phyloP scores from a whole-genome alignment of 2,113 vertebrate genomes.

The Crotalus horridus region DNA sequence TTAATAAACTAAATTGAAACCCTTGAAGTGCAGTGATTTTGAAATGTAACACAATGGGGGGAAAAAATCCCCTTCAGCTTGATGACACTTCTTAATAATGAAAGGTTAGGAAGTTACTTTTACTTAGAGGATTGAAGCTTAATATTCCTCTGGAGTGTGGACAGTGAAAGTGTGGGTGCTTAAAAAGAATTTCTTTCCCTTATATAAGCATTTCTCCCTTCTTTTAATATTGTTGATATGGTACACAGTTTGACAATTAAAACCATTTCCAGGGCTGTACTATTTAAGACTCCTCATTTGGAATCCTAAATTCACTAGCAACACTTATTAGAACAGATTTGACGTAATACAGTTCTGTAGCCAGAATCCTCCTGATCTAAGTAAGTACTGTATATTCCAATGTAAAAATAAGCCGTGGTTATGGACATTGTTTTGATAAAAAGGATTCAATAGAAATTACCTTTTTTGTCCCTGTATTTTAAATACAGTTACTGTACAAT shows the following conservation, averaged over 20 bases:
- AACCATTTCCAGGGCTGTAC: background rate
- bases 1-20: background rate
- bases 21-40: background rate
- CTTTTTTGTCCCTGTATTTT: background rate
- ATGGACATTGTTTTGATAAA: background rate
- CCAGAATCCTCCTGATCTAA: background rate
- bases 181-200: background rate
- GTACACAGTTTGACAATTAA: background rate
- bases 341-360: background rate
- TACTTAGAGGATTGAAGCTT: background rate
- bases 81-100: background rate
- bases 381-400: background rate
- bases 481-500: background rate
- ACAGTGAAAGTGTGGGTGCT: background rate
- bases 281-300: background rate
- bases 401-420: background rate
- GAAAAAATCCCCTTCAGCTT: background rate
- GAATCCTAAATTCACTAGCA: background rate
- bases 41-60: background rate
- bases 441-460: background rate
- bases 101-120: background rate
- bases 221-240: background rate
- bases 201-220: background rate
- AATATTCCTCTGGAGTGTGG: background rate
- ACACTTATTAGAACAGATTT: background rate